Base-by-base conservation (phyloP, 2,113 vertebrate species). In the Melanostigma gelatinosum region DNA sequence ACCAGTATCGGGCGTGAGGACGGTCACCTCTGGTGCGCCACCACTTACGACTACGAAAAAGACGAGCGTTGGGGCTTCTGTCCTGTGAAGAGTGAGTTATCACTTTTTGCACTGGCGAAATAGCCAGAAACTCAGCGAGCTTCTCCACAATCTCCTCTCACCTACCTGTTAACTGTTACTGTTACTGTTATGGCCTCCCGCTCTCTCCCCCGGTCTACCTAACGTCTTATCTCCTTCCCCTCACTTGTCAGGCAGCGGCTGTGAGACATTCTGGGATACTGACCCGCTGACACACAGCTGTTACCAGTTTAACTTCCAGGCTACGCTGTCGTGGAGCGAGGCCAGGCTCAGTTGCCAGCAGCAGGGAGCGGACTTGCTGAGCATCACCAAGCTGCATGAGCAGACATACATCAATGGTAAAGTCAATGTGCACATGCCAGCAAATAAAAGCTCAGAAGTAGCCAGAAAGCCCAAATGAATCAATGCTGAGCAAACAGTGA, bases 281-380 rank as follows among this genome's bases (percentile, higher is more conserved):
- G 97, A 98, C 91, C 95, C 96, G 2, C 91, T 99, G 91, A 98
- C 97, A 1, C 95, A 96, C 90, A 99, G 96, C 94, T 99, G 98
- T 92, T 99, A 99, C 95, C 98, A 99, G 95, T 99, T 99, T 90
- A 99, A 99, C 93, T 97, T 98, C 93, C 97, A 98, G 94, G 96
- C 97, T 0, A 97, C 97, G 0, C 91, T 99, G 90, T 97, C 98
- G 0, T 99, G 98, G 98, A 94, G 93, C 22, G 98, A 99, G 86
- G 97, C 97, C 32, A 96, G 96, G 91, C 95, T 96, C 93, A 99
- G 97, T 80, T 99, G 98, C 9, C 96, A 97, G 89, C 97, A 99
- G 92, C 98, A 99, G 90, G 97, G 96, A 5, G 96, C 98, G 0
- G 96, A 97, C 79, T 94, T 99, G 86, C 95, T 99, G 9, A 99